phyloP scores from a whole-genome alignment of 1,140 invertebrate species.

The Eubasilissa regina region DNA sequence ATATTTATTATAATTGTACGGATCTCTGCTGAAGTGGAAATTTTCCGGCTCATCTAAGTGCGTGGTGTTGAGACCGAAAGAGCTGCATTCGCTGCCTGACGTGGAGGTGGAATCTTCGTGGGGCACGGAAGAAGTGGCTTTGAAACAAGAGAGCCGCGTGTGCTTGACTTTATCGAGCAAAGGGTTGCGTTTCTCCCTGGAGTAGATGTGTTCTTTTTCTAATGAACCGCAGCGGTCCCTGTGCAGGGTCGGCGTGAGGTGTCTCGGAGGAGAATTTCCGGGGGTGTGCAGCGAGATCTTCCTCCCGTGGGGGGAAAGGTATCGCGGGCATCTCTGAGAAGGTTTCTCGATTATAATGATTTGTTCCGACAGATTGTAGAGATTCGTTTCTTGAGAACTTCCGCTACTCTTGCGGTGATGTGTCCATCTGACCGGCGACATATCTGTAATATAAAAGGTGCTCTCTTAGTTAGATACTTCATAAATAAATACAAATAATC shows the following conservation, averaged over 20 bases:
- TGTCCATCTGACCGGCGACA: conserved; percentile 78
- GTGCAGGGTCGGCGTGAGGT: conserved; percentile 63
- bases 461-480: too few species aligned
- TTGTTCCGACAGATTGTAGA: conserved; percentile 78
- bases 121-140: conserved; percentile 69
- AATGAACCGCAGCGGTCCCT: conserved; percentile 66
- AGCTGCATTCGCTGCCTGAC: conserved; percentile 72
- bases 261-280: conserved; percentile 66
- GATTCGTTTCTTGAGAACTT: conserved; percentile 79
- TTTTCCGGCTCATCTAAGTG: conserved; percentile 68
- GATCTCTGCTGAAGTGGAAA: conserved; percentile 65
- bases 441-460: conserved; percentile 72
- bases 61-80: conserved; percentile 67
- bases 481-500: too few species aligned
- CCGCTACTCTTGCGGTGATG: conserved; percentile 77
- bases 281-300: conserved; percentile 69
- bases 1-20: conserved; percentile 67
- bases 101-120: conserved; percentile 70
- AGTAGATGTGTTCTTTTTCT: conserved; percentile 68
- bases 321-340: conserved; percentile 66
- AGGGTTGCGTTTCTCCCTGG: conserved; percentile 78
- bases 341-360: conserved; percentile 74
- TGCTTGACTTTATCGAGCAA: conserved; percentile 81
- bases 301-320: conserved; percentile 65
- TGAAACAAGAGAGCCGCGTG: conserved; percentile 80